Evolutionary conservation across 1,140 invertebrate genomes (phyloP).

Genomic region (Lepidurus arcticus): DNA sequence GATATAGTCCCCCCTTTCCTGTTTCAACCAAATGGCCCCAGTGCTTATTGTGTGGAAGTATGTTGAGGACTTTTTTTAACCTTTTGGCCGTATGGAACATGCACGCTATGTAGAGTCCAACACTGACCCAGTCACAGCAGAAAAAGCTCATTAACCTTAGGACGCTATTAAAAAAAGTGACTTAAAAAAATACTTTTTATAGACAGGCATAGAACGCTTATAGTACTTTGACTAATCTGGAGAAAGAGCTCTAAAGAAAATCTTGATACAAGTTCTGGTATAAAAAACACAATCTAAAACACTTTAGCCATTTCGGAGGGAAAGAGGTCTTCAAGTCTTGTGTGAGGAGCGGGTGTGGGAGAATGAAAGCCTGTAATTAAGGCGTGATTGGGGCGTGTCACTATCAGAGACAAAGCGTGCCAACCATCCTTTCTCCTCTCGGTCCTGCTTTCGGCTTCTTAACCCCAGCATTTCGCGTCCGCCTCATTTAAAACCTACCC

Average conservation of each 20-base stretch:
- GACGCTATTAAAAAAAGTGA: not conserved
- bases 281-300: not conserved
- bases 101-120: not conserved
- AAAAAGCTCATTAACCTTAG: not conserved
- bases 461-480: not conserved
- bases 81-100: not conserved
- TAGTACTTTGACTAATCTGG: not conserved
- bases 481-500: not conserved
- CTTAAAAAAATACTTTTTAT: not conserved
- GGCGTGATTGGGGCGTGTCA: constrained; percentile 20
- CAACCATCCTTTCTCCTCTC: constrained; percentile 3
- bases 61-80: not conserved
- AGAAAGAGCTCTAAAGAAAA: not conserved
- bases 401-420: constrained; percentile 21
- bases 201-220: not conserved
- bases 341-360: constrained; percentile 7
- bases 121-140: not conserved
- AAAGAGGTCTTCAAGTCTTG: not conserved
- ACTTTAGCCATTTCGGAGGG: not conserved
- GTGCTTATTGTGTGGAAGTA: not conserved
- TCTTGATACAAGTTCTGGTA: not conserved
- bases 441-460: not conserved
- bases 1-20: not conserved
- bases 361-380: constrained; percentile 22
- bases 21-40: not conserved